Evolutionary conservation across 1,140 invertebrate species (phyloP), one percentile per base, ranked within the genome.

Genomic region (Sycophila sp.): DNA sequence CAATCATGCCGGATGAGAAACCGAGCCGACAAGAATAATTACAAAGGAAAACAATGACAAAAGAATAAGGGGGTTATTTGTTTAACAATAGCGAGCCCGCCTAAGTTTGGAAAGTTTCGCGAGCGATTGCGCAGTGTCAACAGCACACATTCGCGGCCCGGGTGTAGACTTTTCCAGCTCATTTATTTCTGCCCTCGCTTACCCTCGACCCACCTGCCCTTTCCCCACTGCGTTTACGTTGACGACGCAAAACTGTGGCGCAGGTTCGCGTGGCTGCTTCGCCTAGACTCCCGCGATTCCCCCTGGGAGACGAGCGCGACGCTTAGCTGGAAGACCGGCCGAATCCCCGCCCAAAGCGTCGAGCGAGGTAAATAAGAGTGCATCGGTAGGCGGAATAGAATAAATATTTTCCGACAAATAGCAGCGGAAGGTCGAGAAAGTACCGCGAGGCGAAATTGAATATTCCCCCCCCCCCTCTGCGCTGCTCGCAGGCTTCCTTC

Each of bases 331-430:
- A 1, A 59, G 34, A 15, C 22, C 15, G 17, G 40, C 36, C 13
- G n/a, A 32, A 7, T 13, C 34, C 15, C 30, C 28, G 26, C 11
- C 28, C 10, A 32, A 7, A 56, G 4, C 28, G 6, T 19, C 28
- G 11, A 15, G 36, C 51, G 28, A 28, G 17, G n/a, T 15, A 53
- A 24, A 22, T 38, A n/a, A 76, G 75, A 77, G 76, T 83, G 77
- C 74, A 76, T 78, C 75, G 79, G 75, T 80, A 80, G 84, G 74
- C 77, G 76, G 74, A 84, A 86, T 83, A 82, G 83, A 84, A 85
- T 85, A 85, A 86, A 85, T 79, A 84, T 85, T 84, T 84, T 82
- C 81, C 81, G 74, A 77, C 77, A 80, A 83, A 82, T 78, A 65
- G 53, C 65, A 71, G 19, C 15, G 7, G 45, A 8, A 22, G 11